phyloP scores from a whole-genome alignment of 2,113 vertebrate genomes.

The Benitochromis conjunctus region DNA sequence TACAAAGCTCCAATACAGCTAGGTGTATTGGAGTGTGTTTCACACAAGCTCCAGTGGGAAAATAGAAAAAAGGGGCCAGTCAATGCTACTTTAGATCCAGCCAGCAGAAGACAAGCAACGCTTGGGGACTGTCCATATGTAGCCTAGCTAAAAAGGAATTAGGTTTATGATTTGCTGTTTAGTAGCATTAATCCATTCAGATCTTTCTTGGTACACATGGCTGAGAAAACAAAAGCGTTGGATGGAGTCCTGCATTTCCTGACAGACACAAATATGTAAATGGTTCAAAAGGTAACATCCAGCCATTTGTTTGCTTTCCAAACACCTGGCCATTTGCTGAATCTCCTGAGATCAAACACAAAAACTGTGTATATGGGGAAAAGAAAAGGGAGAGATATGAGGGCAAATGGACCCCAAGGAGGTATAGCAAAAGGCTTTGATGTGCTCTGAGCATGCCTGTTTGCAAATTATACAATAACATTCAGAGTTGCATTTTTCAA shows the following conservation, averaged over 20 bases:
- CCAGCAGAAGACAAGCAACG: neutral
- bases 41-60: slow-evolving; percentile 24
- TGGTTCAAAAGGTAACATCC: slow-evolving; percentile 16
- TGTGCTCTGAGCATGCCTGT: neutral
- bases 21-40: neutral
- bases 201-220: neutral
- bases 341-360: slow-evolving; percentile 9
- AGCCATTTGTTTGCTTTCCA: slow-evolving; percentile 25
- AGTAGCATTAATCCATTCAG: neutral
- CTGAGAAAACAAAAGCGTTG: neutral
- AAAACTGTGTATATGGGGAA: neutral
- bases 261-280: neutral
- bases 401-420: slow-evolving; percentile 27
- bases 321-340: slow-evolving; percentile 45
- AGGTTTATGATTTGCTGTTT: neutral
- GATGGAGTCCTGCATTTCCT: neutral
- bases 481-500: neutral
- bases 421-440: slow-evolving; percentile 11
- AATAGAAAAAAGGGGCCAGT: neutral
- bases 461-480: slow-evolving; percentile 19
- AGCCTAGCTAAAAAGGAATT: neutral
- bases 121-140: neutral
- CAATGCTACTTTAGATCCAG: neutral
- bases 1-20: neutral
- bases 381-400: neutral